These are phyloP conservation scores for Phalloptychus januarius DNA, from an alignment of 2,797 vertebrate genomes.

Conservation along the genomic window DNA sequence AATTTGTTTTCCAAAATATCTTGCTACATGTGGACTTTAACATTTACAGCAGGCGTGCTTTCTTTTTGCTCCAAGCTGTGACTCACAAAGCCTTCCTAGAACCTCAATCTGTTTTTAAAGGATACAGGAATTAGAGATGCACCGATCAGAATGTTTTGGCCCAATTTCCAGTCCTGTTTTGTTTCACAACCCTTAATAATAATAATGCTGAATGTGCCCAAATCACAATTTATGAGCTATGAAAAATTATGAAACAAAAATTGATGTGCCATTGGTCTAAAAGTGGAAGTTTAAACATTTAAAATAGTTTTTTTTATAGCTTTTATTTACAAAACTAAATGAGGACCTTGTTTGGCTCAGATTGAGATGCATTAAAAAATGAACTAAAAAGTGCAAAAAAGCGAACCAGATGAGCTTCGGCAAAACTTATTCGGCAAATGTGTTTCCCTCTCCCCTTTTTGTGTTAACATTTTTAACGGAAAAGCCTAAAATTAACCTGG, in stretches of 20 bases:
- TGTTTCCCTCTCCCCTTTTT: no score
- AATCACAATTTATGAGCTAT: not conserved
- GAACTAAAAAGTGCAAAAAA: not conserved
- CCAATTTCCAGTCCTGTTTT: not conserved
- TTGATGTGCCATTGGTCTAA: not conserved
- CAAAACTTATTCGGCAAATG: no score
- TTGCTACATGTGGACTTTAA: not conserved
- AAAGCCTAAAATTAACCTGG: no score
- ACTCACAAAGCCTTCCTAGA: conserved; percentile 50
- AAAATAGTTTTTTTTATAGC: not conserved
- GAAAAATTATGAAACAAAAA: not conserved
- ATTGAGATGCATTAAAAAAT: not conserved
- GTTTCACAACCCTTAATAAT: not conserved
- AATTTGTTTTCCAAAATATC: no score
- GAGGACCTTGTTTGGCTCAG: not conserved
- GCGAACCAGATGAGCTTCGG: not conserved
- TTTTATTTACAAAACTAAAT: not conserved
- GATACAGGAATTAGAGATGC: not conserved
- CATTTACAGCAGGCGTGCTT: not conserved
- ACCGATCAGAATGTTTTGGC: not conserved
- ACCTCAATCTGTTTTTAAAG: conserved; percentile 1
- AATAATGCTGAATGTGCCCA: not conserved
- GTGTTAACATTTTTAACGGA: no score
- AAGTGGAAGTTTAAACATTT: not conserved
- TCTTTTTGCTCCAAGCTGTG: conserved; percentile 43